These are phyloP conservation scores for Anguilla megastoma DNA, from an alignment of 2,797 vertebrate species.

Conservation along the genomic window DNA sequence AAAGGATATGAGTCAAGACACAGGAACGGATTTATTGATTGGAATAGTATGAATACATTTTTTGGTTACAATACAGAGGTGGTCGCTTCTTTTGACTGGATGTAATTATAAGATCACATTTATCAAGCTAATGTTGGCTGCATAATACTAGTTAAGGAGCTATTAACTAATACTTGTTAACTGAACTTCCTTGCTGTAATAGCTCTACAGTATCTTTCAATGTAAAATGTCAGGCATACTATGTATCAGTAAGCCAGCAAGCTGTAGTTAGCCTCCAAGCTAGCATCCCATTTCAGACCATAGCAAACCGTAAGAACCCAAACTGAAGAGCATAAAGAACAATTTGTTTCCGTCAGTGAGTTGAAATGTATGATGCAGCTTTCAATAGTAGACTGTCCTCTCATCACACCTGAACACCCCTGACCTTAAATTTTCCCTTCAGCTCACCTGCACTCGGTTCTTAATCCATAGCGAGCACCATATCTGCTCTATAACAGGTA, in stretches of 20 bases:
- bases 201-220: background rate
- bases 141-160: background rate
- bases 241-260: background rate
- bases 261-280: background rate
- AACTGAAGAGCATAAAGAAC: background rate
- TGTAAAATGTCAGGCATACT: too few species aligned
- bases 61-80: background rate
- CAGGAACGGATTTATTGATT: background rate
- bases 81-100: background rate
- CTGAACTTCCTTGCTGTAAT: background rate
- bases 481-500: background rate
- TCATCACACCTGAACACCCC: background rate
- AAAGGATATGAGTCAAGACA: background rate
- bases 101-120: background rate
- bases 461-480: background rate
- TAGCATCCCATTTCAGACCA: background rate
- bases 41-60: background rate
- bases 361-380: background rate
- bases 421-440: background rate
- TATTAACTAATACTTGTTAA: background rate
- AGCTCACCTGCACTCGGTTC: background rate
- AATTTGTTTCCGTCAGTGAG: background rate
- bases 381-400: background rate
- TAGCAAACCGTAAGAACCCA: background rate
- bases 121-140: background rate